Percentiles rank a stretch among this genome's conserved stretches.
phyloP scores from a whole-genome alignment of 2,888 invertebrate species.

The Cheiracanthium punctorium region DNA sequence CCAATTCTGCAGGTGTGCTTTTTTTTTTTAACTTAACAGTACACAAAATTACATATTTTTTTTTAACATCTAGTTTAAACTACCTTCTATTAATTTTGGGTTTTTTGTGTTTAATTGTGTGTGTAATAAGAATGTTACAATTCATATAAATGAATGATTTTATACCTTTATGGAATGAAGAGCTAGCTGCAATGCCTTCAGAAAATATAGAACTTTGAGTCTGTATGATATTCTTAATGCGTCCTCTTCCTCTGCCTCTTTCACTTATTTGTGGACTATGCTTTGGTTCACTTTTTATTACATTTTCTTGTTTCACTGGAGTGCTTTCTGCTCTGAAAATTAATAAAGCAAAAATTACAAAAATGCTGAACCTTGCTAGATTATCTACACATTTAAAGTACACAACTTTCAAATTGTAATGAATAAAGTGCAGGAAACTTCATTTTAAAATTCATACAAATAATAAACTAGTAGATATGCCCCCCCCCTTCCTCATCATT shows the following conservation, averaged over 20 bases:
- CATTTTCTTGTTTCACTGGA: background rate
- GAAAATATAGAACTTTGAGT: constrained; percentile 45
- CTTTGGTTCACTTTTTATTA: background rate
- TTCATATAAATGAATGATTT: background rate
- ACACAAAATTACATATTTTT: no score
- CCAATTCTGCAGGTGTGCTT: no score
- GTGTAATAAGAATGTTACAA: no score
- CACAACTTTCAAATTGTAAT: background rate
- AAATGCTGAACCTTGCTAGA: no score
- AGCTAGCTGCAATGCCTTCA: constrained; percentile 15
- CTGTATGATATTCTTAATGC: constrained; percentile 31
- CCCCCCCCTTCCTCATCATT: no score
- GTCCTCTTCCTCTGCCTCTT: constrained; percentile 33
- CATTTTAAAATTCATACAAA: background rate
- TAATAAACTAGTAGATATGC: no score
- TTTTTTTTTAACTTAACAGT: no score
- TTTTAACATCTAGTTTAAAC: no score
- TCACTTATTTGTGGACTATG: background rate
- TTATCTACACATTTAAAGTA: no score
- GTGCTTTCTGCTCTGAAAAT: background rate
- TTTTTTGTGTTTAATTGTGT: no score
- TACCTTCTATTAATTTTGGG: no score
- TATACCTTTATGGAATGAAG: constrained; percentile 23
- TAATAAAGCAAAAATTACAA: background rate
- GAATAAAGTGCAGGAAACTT: background rate